These are phyloP conservation scores for Alces alces DNA, from an alignment of 2,113 vertebrate species.

Conservation along the genomic window DNA sequence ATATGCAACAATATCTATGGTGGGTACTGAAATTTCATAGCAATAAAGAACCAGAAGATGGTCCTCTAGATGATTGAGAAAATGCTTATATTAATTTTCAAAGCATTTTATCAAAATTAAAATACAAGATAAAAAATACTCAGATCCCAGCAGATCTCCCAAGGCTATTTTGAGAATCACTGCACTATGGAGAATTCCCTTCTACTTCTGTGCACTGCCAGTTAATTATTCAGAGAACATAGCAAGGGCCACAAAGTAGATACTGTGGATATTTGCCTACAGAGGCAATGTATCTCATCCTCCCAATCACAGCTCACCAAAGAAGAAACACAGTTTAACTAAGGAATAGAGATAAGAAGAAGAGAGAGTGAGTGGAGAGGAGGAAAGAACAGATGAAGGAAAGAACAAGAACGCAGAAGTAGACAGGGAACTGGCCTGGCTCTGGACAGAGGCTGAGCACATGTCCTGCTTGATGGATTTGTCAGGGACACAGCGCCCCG, in stretches of 20 bases:
- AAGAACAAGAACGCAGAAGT: not conserved
- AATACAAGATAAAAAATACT: not conserved
- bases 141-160: too few relatives aligned
- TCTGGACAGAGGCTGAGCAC: too few relatives aligned
- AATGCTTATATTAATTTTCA: not conserved
- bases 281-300: not conserved
- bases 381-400: not conserved
- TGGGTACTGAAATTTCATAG: not conserved
- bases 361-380: not conserved
- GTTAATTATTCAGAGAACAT: not conserved
- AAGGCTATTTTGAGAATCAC: not conserved
- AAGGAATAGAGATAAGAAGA: not conserved
- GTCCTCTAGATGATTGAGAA: not conserved
- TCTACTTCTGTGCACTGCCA: not conserved
- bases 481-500: accelerated
- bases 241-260: not conserved
- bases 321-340: not conserved
- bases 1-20: not conserved
- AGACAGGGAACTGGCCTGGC: not conserved
- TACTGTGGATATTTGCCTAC: not conserved
- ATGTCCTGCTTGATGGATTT: not conserved
- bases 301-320: not conserved
- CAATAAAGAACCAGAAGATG: not conserved
- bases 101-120: not conserved
- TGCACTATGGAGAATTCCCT: not conserved